Conservation (phyloP, 2,888 invertebrate genomes). For the Metallyticus violacea region DNA sequence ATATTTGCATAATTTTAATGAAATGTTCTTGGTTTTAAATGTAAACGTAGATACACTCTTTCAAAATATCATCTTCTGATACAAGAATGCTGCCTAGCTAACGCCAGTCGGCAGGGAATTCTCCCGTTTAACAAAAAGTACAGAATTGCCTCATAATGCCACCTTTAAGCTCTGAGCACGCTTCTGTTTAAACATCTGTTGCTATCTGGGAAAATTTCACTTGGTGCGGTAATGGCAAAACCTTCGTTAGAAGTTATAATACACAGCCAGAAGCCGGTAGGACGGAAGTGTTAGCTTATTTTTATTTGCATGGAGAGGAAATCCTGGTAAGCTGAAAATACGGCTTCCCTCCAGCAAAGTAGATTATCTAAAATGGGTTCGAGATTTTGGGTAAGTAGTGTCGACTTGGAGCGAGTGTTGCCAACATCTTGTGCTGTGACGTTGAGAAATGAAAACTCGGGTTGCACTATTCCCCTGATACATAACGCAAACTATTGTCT, state of each 20-base stretch:
- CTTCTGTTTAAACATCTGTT: background rate
- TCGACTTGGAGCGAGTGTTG: background rate
- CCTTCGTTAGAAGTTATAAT: background rate
- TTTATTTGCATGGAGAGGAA: background rate
- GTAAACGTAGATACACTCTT: no score
- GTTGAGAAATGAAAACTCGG: background rate
- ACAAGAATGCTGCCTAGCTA: no score
- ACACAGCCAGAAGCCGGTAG: background rate
- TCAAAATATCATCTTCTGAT: no score
- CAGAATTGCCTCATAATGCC: background rate
- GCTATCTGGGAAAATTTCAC: background rate
- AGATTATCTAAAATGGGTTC: background rate
- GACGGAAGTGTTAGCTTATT: background rate
- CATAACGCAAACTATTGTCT: no score
- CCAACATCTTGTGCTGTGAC: no score
- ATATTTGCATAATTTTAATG: no score
- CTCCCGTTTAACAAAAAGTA: no score
- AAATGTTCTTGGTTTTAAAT: no score
- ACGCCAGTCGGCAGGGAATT: no score
- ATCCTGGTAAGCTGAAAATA: background rate
- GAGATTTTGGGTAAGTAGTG: background rate
- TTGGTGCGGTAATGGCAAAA: background rate
- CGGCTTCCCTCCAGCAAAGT: background rate
- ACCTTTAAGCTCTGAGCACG: background rate
- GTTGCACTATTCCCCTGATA: no score